These are phyloP conservation scores for Calypte anna DNA, from an alignment of 2,113 vertebrate species.

Conservation along the genomic window DNA sequence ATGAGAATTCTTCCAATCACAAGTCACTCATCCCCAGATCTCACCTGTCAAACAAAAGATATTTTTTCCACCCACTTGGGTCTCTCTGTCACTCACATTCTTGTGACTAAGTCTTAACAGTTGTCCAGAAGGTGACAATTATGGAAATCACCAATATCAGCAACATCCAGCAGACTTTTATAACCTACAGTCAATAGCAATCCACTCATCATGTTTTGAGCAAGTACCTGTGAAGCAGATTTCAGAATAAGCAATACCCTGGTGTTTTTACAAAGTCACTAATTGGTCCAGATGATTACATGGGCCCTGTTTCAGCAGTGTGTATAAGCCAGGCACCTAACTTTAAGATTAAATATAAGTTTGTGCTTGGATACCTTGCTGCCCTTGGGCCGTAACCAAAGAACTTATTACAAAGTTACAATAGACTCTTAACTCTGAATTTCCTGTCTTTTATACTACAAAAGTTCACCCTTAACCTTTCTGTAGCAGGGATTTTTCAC, in stretches of 20 bases:
- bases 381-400: background rate
- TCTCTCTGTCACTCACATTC: background rate
- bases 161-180: background rate
- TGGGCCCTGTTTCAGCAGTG: background rate
- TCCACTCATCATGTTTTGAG: background rate
- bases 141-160: background rate
- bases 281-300: background rate
- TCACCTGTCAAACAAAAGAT: background rate
- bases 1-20: background rate
- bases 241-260: background rate
- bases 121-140: background rate
- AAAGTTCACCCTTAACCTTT: slow-evolving; percentile 60
- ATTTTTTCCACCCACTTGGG: background rate
- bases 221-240: background rate
- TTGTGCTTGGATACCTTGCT: background rate
- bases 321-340: background rate
- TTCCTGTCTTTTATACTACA: slow-evolving; percentile 35
- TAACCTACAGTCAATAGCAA: background rate
- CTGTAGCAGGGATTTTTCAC: background rate
- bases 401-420: background rate
- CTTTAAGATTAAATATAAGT: background rate
- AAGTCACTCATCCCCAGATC: background rate
- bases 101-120: background rate
- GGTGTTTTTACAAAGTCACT: background rate
- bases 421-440: slow-evolving; percentile 3